Conservation (phyloP, 2,888 invertebrate species). For the Norana najaformis region DNA sequence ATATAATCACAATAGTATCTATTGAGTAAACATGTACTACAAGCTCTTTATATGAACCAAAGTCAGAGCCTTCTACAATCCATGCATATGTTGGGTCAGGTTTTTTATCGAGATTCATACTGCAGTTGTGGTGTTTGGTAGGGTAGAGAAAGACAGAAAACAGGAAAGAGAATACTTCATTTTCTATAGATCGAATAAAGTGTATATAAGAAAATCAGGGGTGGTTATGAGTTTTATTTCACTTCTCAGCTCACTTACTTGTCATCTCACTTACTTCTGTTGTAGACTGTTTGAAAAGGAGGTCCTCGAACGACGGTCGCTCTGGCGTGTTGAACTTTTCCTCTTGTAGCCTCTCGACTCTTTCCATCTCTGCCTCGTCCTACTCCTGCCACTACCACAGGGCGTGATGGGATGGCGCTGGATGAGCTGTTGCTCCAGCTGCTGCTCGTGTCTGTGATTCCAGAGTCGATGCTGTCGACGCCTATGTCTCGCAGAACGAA, state of each 20-base stretch:
- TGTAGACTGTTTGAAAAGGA: neutral
- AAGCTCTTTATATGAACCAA: no score
- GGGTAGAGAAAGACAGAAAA: neutral
- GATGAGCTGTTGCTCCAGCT: neutral
- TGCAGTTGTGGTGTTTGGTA: no score
- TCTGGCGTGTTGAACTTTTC: neutral
- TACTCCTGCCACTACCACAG: neutral
- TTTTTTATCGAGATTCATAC: no score
- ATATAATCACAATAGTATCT: neutral
- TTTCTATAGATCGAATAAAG: neutral
- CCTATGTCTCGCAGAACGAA: neutral
- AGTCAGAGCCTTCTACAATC: no score
- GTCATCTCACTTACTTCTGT: neutral
- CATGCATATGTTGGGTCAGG: no score
- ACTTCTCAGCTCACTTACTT: neutral
- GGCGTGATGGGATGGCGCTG: neutral
- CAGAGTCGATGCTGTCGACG: neutral
- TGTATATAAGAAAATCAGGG: neutral
- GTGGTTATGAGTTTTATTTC: neutral
- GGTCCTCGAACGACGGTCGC: neutral
- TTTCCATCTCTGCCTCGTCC: neutral
- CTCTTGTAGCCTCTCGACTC: neutral
- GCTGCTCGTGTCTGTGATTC: constrained; percentile 20
- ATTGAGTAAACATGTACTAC: neutral
- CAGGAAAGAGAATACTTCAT: neutral